These are phyloP conservation scores for Agrochola lota DNA, from an alignment of 2,888 invertebrate species.

Conservation along the genomic window DNA sequence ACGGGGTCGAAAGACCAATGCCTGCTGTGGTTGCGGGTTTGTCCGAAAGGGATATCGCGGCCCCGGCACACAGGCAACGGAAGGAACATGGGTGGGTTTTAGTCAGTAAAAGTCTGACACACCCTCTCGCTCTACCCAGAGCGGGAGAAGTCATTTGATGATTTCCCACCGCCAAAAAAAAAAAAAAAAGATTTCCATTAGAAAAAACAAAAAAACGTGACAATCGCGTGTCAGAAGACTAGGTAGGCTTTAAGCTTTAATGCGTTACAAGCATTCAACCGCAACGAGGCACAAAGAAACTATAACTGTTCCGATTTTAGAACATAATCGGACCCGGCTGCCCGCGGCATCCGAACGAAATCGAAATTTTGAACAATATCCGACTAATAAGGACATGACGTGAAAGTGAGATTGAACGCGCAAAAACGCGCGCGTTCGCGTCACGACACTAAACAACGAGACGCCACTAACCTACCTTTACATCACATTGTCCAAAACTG, in stretches of 20 bases:
- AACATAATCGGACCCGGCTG: slow-evolving; percentile 63
- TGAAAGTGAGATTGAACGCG: slow-evolving; percentile 81
- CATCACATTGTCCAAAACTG: slow-evolving; percentile 67
- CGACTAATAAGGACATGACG: slow-evolving; percentile 84
- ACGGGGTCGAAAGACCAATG: too few relatives aligned
- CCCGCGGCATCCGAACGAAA: slow-evolving; percentile 77
- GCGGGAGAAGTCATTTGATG: too few relatives aligned
- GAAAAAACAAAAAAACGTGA: slow-evolving; percentile 38
- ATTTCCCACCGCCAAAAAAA: too few relatives aligned
- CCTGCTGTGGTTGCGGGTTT: too few relatives aligned
- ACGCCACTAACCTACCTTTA: slow-evolving; percentile 64
- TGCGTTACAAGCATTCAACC: slow-evolving; percentile 55
- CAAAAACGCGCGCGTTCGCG: slow-evolving; percentile 74
- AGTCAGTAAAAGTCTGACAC: too few relatives aligned
- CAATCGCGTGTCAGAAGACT: slow-evolving; percentile 54
- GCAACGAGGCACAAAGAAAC: slow-evolving; percentile 59
- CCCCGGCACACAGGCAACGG: too few relatives aligned
- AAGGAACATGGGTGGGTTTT: too few relatives aligned
- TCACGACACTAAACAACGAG: slow-evolving; percentile 65
- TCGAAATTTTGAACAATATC: slow-evolving; percentile 84
- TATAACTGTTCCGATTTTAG: slow-evolving; percentile 60
- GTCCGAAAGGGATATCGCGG: too few relatives aligned
- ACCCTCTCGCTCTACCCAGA: too few relatives aligned
- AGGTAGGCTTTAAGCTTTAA: slow-evolving; percentile 50
- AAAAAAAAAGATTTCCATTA: too few relatives aligned